phyloP scores from a whole-genome alignment of 2,888 invertebrate species.

The Oegoconia quadripuncta region DNA sequence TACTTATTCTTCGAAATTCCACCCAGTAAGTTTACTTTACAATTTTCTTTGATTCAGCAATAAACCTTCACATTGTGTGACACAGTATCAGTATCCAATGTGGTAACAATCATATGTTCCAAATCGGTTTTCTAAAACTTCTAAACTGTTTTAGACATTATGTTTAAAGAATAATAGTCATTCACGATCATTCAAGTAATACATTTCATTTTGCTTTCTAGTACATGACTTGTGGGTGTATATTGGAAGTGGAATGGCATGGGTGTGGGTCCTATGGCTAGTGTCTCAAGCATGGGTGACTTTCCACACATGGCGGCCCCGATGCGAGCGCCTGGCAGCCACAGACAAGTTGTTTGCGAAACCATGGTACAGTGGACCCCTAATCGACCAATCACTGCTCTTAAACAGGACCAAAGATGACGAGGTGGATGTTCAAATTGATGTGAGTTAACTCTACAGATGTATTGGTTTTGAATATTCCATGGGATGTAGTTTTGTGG shows the following conservation, averaged over 20 bases:
- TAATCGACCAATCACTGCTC: constrained; percentile 91
- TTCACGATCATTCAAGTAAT: not conserved
- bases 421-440: constrained; percentile 62
- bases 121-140: too few species aligned
- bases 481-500: too few species aligned
- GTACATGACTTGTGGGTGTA: constrained; percentile 75
- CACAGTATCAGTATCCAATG: too few species aligned
- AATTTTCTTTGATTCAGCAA: too few species aligned
- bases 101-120: too few species aligned
- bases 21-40: constrained; percentile 58
- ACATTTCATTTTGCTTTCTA: constrained; percentile 21
- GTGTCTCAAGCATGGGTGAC: constrained; percentile 93
- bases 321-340: constrained; percentile 89
- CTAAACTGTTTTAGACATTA: too few species aligned
- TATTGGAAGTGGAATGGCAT: constrained; percentile 81
- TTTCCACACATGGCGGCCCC: constrained; percentile 90
- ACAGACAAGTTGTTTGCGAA: constrained; percentile 91
- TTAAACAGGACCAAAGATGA: constrained; percentile 89
- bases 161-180: not conserved
- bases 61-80: too few species aligned
- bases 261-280: constrained; percentile 90
- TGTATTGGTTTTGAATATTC: too few species aligned
- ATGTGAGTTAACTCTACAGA: constrained; percentile 42
- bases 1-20: constrained; percentile 93
- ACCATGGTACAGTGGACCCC: constrained; percentile 89